Percentiles rank a stretch among this genome's conserved stretches.
These are phyloP conservation scores for Micrasema minimum DNA, from an alignment of 1,140 invertebrate genomes.

Conservation along the genomic window DNA sequence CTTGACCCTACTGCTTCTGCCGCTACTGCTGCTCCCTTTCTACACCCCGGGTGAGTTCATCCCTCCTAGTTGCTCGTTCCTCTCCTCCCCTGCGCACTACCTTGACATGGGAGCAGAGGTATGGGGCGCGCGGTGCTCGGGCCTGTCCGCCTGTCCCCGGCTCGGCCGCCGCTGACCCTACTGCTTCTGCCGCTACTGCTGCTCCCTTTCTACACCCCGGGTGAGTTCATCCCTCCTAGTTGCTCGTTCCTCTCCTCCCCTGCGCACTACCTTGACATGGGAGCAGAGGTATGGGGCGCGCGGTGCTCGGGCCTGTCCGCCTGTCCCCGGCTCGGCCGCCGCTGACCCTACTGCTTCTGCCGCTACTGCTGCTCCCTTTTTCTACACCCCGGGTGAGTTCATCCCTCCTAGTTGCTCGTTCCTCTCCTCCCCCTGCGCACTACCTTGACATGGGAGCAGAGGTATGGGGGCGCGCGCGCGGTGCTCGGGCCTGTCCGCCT, in stretches of 20 bases:
- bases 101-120: constrained; percentile 83
- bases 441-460: constrained; percentile 83
- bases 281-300: constrained; percentile 83
- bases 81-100: constrained; percentile 77
- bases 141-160: constrained; percentile 76
- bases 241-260: too few relatives aligned
- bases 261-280: constrained; percentile 81
- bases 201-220: constrained; percentile 29
- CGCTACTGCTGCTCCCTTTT: constrained; percentile 60
- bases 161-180: constrained; percentile 64
- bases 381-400: constrained; percentile 17
- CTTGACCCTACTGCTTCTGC: constrained; percentile 61
- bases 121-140: constrained; percentile 79
- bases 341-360: constrained; percentile 69
- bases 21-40: constrained; percentile 38
- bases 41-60: constrained; percentile 11
- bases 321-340: constrained; percentile 69
- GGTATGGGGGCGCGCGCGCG: constrained; percentile 80
- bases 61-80: too few relatives aligned
- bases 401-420: too few relatives aligned
- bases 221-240: background rate
- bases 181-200: constrained; percentile 54
- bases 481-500: constrained; percentile 77
- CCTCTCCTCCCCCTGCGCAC: too few relatives aligned
- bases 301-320: constrained; percentile 77